A percentile compares a stretch with the other conserved stretches of the same genome.
These are phyloP conservation scores for Nomada ferruginata DNA, from an alignment of 2,888 invertebrate species.

Conservation along the genomic window DNA sequence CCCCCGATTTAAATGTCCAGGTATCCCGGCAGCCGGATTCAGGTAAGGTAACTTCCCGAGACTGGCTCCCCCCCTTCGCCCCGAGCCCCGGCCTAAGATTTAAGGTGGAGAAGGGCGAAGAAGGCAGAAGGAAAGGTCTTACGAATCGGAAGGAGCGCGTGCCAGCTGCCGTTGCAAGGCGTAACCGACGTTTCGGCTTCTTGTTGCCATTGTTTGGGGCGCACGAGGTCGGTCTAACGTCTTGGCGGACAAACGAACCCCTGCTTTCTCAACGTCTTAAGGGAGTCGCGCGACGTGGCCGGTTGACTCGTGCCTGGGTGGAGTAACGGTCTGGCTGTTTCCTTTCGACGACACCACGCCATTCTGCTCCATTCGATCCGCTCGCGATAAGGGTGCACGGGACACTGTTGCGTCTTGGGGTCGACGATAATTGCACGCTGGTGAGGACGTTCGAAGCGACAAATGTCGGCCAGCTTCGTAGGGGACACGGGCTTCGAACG, in stretches of 20 bases:
- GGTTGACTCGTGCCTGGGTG: constrained; percentile 69
- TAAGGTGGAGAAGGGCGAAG: constrained; percentile 61
- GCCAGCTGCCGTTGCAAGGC: constrained; percentile 83
- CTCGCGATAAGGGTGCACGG: constrained; percentile 18
- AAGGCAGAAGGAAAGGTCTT: constrained; percentile 62
- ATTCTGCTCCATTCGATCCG: constrained; percentile 8
- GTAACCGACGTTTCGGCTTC: constrained; percentile 84
- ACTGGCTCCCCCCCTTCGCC: constrained; percentile 50
- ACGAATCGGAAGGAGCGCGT: constrained; percentile 79
- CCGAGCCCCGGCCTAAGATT: constrained; percentile 48
- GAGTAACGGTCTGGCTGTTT: constrained; percentile 72
- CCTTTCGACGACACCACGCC: constrained; percentile 12
- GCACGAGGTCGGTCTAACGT: constrained; percentile 75
- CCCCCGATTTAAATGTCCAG: constrained; percentile 82
- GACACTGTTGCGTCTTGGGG: constrained; percentile 31
- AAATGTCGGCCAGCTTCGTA: not conserved
- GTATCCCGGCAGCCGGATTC: constrained; percentile 71
- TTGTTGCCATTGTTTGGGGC: constrained; percentile 77
- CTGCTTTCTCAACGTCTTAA: constrained; percentile 79
- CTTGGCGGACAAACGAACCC: constrained; percentile 74
- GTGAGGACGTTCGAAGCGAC: not conserved
- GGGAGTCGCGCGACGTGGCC: constrained; percentile 63
- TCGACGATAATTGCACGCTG: constrained; percentile 18
- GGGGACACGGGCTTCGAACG: not conserved
- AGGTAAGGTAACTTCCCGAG: constrained; percentile 76